A percentile compares a stretch with the other conserved stretches of the same genome.
Conservation (phyloP, 2,797 vertebrate species). For the Prionace glauca region DNA sequence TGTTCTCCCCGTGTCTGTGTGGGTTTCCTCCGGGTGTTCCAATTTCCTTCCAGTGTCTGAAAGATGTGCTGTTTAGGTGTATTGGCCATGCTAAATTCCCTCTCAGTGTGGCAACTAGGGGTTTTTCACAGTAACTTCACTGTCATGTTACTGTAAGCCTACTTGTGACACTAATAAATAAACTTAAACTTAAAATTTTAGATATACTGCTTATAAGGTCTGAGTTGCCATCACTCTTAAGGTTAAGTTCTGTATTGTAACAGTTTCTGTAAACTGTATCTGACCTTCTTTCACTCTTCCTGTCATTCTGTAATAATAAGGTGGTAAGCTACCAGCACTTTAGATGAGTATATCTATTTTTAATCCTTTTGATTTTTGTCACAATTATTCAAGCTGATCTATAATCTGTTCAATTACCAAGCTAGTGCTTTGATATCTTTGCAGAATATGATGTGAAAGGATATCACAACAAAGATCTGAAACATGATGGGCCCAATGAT, state of each 20-base stretch:
- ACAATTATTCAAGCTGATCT: background rate
- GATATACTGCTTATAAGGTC: background rate
- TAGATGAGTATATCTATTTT: background rate
- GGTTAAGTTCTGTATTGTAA: background rate
- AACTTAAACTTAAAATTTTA: no score
- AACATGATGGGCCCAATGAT: conserved; percentile 48
- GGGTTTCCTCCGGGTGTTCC: no score
- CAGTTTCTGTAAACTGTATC: background rate
- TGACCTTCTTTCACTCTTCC: background rate
- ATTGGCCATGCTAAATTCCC: no score
- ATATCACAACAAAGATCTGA: conserved; percentile 56
- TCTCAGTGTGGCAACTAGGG: no score
- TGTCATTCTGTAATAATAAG: background rate
- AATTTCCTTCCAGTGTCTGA: no score
- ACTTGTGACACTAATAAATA: no score
- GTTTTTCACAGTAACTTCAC: no score
- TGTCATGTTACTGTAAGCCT: no score
- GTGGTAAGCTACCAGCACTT: no score
- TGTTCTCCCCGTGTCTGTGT: no score
- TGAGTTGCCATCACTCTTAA: background rate
- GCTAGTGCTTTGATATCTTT: conserved; percentile 4
- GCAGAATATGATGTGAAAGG: conserved; percentile 61
- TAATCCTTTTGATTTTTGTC: background rate
- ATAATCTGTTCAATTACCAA: background rate
- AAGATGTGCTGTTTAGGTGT: no score